Evolutionary conservation across 1,140 invertebrate species (phyloP).

Genomic region (Leptonema lineaticorne): DNA sequence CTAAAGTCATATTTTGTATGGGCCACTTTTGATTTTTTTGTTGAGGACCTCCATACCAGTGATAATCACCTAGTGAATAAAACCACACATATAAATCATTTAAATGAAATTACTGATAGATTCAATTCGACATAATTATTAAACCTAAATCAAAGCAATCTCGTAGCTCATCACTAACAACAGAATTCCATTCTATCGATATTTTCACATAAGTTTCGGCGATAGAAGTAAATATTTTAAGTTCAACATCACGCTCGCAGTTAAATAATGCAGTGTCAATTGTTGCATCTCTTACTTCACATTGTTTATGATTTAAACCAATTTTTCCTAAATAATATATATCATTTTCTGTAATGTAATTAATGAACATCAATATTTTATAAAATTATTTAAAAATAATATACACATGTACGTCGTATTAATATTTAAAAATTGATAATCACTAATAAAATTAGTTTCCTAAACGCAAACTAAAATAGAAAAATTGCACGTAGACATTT

Average conservation of each 20-base stretch:
- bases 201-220: conserved; percentile 45
- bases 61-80: conserved; percentile 26
- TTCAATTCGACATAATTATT: no score
- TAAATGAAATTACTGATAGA: no score
- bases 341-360: no score
- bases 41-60: conserved; percentile 67
- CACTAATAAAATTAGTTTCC: no score
- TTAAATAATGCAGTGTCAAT: conserved; percentile 22
- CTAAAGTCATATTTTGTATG: conserved; percentile 60
- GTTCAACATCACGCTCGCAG: conserved; percentile 2
- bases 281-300: neutral
- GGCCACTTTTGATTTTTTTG: conserved; percentile 65
- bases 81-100: no score
- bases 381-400: no score
- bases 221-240: conserved; percentile 35
- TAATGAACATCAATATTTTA: no score
- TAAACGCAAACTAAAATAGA: no score
- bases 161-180: conserved; percentile 44
- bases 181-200: conserved; percentile 49
- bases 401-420: no score
- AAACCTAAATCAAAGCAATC: conserved; percentile 53
- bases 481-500: no score
- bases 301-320: neutral
- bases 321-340: conserved; percentile 23
- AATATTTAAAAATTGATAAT: no score